phyloP scores from a whole-genome alignment of 2,797 vertebrate species.

The Mus caroli region DNA sequence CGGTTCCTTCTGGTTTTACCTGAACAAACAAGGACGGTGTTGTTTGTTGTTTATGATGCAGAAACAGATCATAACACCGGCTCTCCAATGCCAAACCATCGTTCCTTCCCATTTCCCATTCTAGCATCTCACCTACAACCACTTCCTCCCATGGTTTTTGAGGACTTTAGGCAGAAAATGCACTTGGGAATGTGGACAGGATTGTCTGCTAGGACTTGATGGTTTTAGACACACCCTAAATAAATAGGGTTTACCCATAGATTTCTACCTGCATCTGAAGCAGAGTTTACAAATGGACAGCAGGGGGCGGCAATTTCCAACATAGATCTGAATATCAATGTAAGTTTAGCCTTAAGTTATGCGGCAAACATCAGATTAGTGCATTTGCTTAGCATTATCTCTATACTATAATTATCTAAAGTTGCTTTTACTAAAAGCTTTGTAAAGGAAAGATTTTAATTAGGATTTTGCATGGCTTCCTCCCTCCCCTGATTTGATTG shows the following conservation, averaged over 20 bases:
- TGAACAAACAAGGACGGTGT: background rate
- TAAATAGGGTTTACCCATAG: background rate
- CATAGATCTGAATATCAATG: background rate
- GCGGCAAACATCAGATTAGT: background rate
- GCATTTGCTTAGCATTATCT: conserved; percentile 12
- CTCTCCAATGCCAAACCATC: background rate
- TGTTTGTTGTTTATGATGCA: background rate
- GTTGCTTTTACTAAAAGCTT: conserved; percentile 12
- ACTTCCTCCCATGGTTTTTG: background rate
- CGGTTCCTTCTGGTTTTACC: background rate
- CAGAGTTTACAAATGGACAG: conserved; percentile 13
- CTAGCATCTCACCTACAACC: background rate
- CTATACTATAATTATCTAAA: background rate
- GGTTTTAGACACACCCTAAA: background rate
- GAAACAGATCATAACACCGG: background rate
- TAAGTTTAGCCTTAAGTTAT: conserved; percentile 25
- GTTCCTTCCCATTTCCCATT: fast-evolving
- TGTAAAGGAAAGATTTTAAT: conserved; percentile 29
- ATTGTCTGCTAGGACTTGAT: background rate
- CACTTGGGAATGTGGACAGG: fast-evolving
- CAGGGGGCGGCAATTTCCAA: background rate
- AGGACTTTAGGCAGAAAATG: background rate
- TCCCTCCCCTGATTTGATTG: background rate
- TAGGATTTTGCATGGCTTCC: conserved; percentile 14
- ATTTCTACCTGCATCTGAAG: background rate